phyloP scores from a whole-genome alignment of 2,888 invertebrate species.

The Heliconius erato region DNA sequence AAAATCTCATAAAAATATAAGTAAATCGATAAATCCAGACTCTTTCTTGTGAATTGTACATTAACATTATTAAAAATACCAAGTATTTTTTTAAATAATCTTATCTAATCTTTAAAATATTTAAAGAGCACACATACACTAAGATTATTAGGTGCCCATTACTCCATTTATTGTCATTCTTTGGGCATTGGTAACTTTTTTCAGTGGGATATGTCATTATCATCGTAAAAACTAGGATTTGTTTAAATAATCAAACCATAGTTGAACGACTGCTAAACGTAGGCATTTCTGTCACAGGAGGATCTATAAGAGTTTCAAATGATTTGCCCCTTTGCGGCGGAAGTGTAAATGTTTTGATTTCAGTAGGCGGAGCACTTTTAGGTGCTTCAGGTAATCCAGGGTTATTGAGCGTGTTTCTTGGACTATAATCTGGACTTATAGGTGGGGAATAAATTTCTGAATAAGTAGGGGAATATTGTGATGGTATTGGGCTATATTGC shows the following conservation, averaged over 20 bases:
- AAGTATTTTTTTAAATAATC: constrained; percentile 6
- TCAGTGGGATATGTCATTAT: constrained; percentile 54
- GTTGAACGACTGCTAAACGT: constrained; percentile 80
- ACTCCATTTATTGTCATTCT: constrained; percentile 52
- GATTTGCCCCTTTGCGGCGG: constrained; percentile 78
- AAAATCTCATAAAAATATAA: constrained; percentile 28
- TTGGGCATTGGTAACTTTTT: constrained; percentile 47
- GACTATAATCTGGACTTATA: constrained; percentile 79
- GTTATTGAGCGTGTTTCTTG: constrained; percentile 74
- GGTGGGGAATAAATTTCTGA: constrained; percentile 84
- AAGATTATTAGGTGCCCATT: constrained; percentile 44
- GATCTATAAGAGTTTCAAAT: constrained; percentile 79
- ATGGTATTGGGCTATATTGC: constrained; percentile 79
- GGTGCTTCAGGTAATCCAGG: constrained; percentile 77
- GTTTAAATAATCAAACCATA: constrained; percentile 70
- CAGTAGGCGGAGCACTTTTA: constrained; percentile 75
- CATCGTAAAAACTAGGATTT: background rate
- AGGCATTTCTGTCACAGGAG: constrained; percentile 71
- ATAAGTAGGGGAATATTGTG: constrained; percentile 80
- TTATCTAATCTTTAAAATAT: constrained; percentile 22
- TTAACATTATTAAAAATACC: constrained; percentile 10
- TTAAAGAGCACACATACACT: constrained; percentile 1
- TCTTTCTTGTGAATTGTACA: background rate
- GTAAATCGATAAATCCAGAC: background rate
- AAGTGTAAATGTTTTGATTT: constrained; percentile 78